These are phyloP conservation scores for Aphrocallistes beatrix DNA, from an alignment of 37 sponge, comb jelly and placozoan genomes.

Conservation along the genomic window DNA sequence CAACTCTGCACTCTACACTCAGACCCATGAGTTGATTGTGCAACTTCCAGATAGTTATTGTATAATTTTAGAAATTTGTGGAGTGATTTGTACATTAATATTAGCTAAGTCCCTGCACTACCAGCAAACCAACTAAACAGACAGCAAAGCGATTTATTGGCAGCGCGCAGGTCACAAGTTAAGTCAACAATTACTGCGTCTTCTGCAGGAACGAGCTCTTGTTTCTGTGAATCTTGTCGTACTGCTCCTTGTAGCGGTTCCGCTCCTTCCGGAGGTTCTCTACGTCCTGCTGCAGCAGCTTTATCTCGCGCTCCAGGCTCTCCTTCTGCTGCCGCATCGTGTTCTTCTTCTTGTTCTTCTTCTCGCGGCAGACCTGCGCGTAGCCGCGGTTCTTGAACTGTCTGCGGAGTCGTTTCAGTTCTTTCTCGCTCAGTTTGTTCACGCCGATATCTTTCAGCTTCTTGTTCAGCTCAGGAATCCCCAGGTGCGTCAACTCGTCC, in stretches of 20 bases:
- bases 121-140: not conserved
- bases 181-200: not conserved
- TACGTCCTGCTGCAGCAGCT: not conserved
- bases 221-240: not conserved
- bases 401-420: not conserved
- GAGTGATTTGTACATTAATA: no score
- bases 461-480: not conserved
- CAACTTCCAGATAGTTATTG: no score
- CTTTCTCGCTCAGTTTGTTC: not conserved
- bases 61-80: no score
- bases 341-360: slow-evolving; percentile 10
- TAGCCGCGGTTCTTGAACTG: slow-evolving; percentile 10
- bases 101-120: no score
- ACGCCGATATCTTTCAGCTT: slow-evolving; percentile 11
- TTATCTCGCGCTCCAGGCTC: not conserved
- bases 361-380: slow-evolving; percentile 9
- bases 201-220: not conserved
- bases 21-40: no score
- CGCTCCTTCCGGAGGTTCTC: slow-evolving; percentile 2
- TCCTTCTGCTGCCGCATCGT: not conserved
- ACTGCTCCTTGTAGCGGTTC: slow-evolving; percentile 13
- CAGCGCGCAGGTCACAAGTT: not conserved
- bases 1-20: no score
- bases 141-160: not conserved
- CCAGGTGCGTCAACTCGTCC: not conserved